Base-by-base conservation (phyloP, 2,113 vertebrate genomes). In the Orycteropus afer region DNA sequence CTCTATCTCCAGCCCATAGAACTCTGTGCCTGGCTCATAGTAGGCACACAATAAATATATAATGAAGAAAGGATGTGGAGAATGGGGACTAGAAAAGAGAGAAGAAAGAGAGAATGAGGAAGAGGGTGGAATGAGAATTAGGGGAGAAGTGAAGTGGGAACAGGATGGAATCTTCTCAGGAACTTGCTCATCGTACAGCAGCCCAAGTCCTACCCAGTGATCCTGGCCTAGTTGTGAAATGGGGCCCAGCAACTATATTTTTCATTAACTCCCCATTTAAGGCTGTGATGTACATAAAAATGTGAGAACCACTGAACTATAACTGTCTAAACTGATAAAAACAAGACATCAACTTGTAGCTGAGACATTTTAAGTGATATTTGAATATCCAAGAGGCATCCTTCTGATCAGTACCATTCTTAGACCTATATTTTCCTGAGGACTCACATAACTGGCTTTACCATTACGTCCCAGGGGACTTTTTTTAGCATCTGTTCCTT, bases 131-230 rank as follows among this genome's bases (percentile, higher is more conserved):
- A n/a, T n/a, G n/a, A n/a, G n/a, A n/a, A n/a, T 79, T 81, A 22
- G 32, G 71, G 61, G 55, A 92, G 42, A 96, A 47, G 63, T 49
- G 65, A 29, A 83, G 88, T 37, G 80, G 51, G 15, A 77, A 69
- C 81, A 45, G 76, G 76, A 80, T 91, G 37, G 87, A 89, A 79
- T 90, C 42, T 93, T 79, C 25, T 82, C 34, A 97, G 29, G 23
- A 89, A 69, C 79, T 63, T 79, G 90, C 87, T 80, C 84, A 88
- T 81, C 91, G 86, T 65, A 55, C 42, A 91, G 40, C 49, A 83
- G 37, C 11, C n/a, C 34, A 65, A 79, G 20, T 17, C 32, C 42
- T n/a, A 89, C 32, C 17, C 57, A 90, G 17, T 76, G 23, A 74
- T 83, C 86, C 61, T 69, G 51, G 79, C 73, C 61, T 59, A 92